Evolutionary conservation across 2,888 invertebrate species (phyloP), one percentile per base, ranked within the genome.

Genomic region (Rotaria macrura): DNA sequence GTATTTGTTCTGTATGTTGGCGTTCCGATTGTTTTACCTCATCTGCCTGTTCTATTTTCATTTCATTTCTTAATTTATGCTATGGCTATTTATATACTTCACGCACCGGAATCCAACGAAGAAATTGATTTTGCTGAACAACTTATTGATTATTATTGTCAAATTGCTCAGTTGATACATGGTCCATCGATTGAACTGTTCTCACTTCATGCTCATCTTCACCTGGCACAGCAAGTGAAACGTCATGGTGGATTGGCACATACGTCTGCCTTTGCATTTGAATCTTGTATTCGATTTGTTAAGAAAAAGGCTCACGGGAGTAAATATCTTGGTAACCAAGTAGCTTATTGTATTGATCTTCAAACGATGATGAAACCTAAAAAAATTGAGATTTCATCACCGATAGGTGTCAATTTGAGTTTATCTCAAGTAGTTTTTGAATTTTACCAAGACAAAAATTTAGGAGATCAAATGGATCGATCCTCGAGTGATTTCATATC

Each of bases 281-380:
- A 74, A 74, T 74, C 74, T 23, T 74, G 74, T 23, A 74, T 74
- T 74, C 38, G 74, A 23, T 74, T 74, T 74, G 40, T 74, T 74
- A 3, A 74, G 20, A 74, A 40, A 9, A 74, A 74, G 40, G 74
- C 74, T 34, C 74, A 74, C 40, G 40, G 74, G 1, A 74, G 74
- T 17, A 74, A 74, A 40, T 2, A 74, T 40, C 40, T 74, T 23
- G 74, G 74, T 74, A 4, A 20, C 20, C 74, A 74, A 23, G 40
- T 74, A 23, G 3, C 40, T 23, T 74, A 40, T 9, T 74, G 74
- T 23, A 74, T 40, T 40, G 40, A 74, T 74, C 74, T 38, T 17
- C 38, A 38, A 40, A 40, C 23, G 2, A 74, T 38, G 34, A 40
- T 74, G 20, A 38, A 74, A 74, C 23, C 9, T 17, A 4, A 34